A percentile compares a stretch with the other conserved stretches of the same genome.
Evolutionary conservation across 2,888 invertebrate genomes (phyloP).

Genomic region (Melanostoma scalare): DNA sequence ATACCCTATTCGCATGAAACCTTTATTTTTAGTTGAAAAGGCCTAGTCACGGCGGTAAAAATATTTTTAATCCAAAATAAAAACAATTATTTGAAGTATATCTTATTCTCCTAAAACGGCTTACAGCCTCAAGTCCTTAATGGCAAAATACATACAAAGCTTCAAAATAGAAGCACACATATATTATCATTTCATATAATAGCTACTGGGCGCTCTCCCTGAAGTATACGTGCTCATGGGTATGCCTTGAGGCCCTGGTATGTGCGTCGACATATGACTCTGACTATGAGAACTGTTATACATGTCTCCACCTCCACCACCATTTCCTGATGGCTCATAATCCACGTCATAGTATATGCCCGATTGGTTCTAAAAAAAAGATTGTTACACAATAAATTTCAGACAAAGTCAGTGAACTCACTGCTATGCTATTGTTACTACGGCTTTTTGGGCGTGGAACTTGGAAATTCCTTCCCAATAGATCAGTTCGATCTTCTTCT

Average conservation of each 20-base stretch:
- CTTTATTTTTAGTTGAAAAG: no score
- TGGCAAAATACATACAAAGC: slow-evolving; percentile 62
- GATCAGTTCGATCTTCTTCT: slow-evolving; percentile 89
- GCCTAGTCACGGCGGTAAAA: no score
- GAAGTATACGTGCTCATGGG: slow-evolving; percentile 93
- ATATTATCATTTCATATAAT: slow-evolving; percentile 80
- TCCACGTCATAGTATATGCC: slow-evolving; percentile 96
- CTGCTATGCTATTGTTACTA: slow-evolving; percentile 85
- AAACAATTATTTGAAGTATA: neutral
- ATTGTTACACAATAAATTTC: neutral
- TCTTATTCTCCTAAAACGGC: slow-evolving; percentile 1
- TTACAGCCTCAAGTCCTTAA: slow-evolving; percentile 48
- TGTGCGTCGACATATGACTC: slow-evolving; percentile 84
- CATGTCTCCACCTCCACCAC: slow-evolving; percentile 82
- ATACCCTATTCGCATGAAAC: no score
- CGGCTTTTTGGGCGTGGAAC: slow-evolving; percentile 93
- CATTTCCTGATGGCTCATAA: slow-evolving; percentile 87
- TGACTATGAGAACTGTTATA: slow-evolving; percentile 80
- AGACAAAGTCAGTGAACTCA: slow-evolving; percentile 67
- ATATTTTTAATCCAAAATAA: neutral
- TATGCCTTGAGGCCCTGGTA: slow-evolving; percentile 86
- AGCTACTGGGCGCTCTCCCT: slow-evolving; percentile 86
- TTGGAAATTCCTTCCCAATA: slow-evolving; percentile 88
- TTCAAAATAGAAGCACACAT: slow-evolving; percentile 49
- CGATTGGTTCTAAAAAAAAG: slow-evolving; percentile 88